A percentile compares a stretch with the other conserved stretches of the same genome.
Evolutionary conservation across 2,113 vertebrate genomes (phyloP).

Genomic region (Salvelinus namaycush): DNA sequence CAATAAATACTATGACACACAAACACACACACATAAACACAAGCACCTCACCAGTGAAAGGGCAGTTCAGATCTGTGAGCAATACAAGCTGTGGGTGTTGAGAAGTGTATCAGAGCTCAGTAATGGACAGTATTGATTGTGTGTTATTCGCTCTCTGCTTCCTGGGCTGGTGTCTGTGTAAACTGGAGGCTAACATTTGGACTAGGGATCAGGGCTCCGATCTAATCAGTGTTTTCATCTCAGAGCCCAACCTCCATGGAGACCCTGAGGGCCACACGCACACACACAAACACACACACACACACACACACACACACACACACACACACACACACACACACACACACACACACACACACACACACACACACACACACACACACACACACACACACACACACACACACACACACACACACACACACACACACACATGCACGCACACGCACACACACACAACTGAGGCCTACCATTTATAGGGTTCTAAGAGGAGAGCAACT

Average conservation of each 20-base stretch:
- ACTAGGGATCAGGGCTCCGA: constrained; percentile 8
- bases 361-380: not conserved
- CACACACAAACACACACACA: too few species aligned
- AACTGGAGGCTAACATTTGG: constrained; percentile 16
- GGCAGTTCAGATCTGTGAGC: constrained; percentile 16
- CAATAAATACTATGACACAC: not conserved
- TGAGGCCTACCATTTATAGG: constrained; percentile 6
- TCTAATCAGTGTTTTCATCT: constrained; percentile 25
- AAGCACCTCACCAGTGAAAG: constrained; percentile 10
- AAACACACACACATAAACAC: not conserved
- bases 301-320: too few species aligned
- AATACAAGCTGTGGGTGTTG: not conserved
- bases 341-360: not conserved
- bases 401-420: too few species aligned
- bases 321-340: too few species aligned
- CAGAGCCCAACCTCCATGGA: constrained; percentile 1
- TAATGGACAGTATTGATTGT: constrained; percentile 10
- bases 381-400: too few species aligned
- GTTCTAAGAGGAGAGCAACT: constrained; percentile 7
- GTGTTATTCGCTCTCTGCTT: constrained; percentile 17
- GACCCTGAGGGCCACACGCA: constrained; percentile 7
- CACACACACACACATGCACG: not conserved
- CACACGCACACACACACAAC: constrained; percentile 13
- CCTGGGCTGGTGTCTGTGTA: not conserved
- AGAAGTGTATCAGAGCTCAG: not conserved